Evolutionary conservation across 2,888 invertebrate species (phyloP).

Genomic region (Synanthedon vespiformis): DNA sequence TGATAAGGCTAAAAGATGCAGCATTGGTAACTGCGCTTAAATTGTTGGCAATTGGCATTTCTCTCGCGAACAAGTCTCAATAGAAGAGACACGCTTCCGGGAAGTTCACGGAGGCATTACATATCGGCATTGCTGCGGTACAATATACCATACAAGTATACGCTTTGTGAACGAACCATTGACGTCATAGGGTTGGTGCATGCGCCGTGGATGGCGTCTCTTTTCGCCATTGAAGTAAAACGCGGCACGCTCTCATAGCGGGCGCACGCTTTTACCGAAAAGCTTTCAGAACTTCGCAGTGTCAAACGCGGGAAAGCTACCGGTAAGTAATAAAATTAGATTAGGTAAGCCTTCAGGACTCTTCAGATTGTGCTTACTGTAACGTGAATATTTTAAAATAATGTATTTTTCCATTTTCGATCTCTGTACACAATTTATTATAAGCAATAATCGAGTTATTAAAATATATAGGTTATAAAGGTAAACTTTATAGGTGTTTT

Average conservation of each 20-base stretch:
- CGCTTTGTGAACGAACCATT: conserved; percentile 63
- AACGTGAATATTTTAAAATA: too few relatives aligned
- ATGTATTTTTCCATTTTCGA: too few relatives aligned
- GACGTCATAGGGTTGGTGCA: conserved; percentile 55
- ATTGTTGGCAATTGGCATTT: too few relatives aligned
- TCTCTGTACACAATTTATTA: too few relatives aligned
- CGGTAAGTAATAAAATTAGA: conserved; percentile 35
- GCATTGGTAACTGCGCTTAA: too few relatives aligned
- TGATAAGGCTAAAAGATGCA: too few relatives aligned
- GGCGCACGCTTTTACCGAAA: conserved; percentile 25
- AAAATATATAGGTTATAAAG: too few relatives aligned
- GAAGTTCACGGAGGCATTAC: neutral
- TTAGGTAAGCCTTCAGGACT: too few relatives aligned
- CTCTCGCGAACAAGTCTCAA: too few relatives aligned
- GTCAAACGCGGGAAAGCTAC: conserved; percentile 33
- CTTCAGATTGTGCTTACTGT: too few relatives aligned
- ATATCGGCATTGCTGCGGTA: neutral
- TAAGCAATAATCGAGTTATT: too few relatives aligned
- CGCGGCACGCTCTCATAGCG: conserved; percentile 42
- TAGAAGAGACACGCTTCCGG: neutral
- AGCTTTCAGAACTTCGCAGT: conserved; percentile 14
- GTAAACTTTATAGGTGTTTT: too few relatives aligned
- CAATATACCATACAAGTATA: conserved; percentile 40
- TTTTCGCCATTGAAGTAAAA: conserved; percentile 16
- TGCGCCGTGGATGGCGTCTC: conserved; percentile 26